Percentiles rank a stretch among this genome's conserved stretches.
Evolutionary conservation across 2,888 invertebrate species (phyloP).

Genomic region (Nipponacmea schrenckii): DNA sequence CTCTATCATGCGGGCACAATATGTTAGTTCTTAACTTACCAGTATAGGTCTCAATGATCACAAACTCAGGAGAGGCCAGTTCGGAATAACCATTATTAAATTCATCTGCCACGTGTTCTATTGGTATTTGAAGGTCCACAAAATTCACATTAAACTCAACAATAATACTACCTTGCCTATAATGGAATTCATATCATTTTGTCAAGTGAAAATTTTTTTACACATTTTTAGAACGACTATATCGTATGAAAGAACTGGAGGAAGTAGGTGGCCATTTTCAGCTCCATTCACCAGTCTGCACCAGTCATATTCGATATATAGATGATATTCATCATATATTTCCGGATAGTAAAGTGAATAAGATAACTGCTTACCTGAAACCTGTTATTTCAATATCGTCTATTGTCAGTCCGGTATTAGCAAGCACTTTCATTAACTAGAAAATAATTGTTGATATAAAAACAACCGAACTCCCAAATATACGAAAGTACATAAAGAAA

Average conservation of each 20-base stretch:
- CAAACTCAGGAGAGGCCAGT: slow-evolving; percentile 15
- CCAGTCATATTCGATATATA: too few relatives aligned
- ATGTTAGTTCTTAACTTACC: slow-evolving; percentile 11
- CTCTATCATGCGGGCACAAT: too few relatives aligned
- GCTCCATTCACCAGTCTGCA: too few relatives aligned
- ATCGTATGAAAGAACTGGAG: too few relatives aligned
- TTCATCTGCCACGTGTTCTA: slow-evolving; percentile 13
- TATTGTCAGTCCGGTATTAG: slow-evolving; percentile 14
- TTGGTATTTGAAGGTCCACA: slow-evolving; percentile 14
- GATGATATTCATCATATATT: too few relatives aligned
- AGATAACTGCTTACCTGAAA: slow-evolving; percentile 17
- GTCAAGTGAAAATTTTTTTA: not conserved
- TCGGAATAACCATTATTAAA: slow-evolving; percentile 28
- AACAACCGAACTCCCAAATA: slow-evolving; percentile 22
- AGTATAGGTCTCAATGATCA: slow-evolving; percentile 22
- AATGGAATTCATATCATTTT: too few relatives aligned
- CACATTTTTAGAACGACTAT: too few relatives aligned
- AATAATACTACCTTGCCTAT: slow-evolving; percentile 32
- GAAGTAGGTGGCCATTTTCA: too few relatives aligned
- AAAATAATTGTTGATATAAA: not conserved
- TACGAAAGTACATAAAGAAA: not conserved
- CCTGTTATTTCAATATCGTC: slow-evolving; percentile 24
- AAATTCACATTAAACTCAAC: slow-evolving; percentile 28
- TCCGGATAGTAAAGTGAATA: too few relatives aligned
- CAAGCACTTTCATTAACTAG: slow-evolving; percentile 20